Evolutionary conservation across 2,113 vertebrate genomes (phyloP).

Genomic region (Corythaixoides concolor): DNA sequence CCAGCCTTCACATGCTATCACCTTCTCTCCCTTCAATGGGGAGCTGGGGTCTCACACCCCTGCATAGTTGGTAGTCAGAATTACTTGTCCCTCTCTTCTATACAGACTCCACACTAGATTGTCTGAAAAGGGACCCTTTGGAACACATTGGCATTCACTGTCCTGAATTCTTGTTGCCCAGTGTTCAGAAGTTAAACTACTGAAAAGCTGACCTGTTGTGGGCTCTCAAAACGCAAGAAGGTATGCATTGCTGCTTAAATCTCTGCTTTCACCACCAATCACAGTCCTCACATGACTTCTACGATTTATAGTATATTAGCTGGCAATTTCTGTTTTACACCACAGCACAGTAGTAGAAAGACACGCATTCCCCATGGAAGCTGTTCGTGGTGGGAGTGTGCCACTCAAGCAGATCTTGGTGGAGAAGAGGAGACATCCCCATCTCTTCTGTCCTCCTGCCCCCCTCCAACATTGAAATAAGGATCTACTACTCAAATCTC

Average conservation of each 20-base stretch:
- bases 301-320: background rate
- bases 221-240: background rate
- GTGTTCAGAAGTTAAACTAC: background rate
- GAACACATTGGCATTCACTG: background rate
- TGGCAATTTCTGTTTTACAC: background rate
- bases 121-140: background rate
- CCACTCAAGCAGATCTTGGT: background rate
- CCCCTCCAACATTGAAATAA: background rate
- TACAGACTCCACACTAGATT: background rate
- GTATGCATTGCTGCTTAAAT: background rate
- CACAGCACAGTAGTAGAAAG: background rate
- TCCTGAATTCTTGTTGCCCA: background rate
- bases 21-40: background rate
- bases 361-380: background rate
- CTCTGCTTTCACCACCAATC: background rate
- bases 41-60: background rate
- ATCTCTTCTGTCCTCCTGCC: background rate
- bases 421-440: background rate
- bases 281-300: background rate
- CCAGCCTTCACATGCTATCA: background rate
- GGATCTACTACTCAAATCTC: background rate
- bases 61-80: rapidly evolving
- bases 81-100: background rate
- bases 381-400: background rate
- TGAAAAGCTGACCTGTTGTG: background rate